phyloP scores from a whole-genome alignment of 1,140 invertebrate genomes.

The Sitobion miscanthi region DNA sequence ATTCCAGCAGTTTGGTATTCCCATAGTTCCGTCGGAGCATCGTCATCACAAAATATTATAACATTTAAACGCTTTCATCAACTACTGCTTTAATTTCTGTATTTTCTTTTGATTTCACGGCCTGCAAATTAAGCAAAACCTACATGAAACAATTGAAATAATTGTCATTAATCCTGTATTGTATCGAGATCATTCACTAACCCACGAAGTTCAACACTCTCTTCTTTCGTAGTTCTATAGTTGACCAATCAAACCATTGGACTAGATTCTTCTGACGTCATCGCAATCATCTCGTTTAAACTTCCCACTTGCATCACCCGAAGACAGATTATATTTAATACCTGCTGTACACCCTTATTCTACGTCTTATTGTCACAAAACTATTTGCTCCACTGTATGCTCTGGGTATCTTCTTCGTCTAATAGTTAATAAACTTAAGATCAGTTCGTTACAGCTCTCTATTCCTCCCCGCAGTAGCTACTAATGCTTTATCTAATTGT shows the following conservation, averaged over 20 bases:
- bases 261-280: background rate
- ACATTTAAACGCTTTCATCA: background rate
- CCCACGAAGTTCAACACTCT: too few relatives aligned
- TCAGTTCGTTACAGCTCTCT: background rate
- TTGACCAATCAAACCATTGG: background rate
- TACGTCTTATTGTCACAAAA: background rate
- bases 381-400: background rate
- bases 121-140: too few relatives aligned
- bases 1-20: background rate
- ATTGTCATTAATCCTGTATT: background rate
- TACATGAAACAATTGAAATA: background rate
- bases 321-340: background rate
- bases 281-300: background rate
- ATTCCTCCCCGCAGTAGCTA: background rate
- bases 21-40: background rate
- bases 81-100: background rate
- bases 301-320: background rate
- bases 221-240: too few relatives aligned
- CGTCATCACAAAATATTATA: background rate
- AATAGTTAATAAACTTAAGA: background rate
- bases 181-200: background rate
- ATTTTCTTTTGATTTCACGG: too few relatives aligned
- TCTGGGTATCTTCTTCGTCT: background rate
- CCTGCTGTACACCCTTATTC: background rate
- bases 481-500: background rate